phyloP scores from a whole-genome alignment of 2,888 invertebrate genomes.

The Diplolepis rosae region DNA sequence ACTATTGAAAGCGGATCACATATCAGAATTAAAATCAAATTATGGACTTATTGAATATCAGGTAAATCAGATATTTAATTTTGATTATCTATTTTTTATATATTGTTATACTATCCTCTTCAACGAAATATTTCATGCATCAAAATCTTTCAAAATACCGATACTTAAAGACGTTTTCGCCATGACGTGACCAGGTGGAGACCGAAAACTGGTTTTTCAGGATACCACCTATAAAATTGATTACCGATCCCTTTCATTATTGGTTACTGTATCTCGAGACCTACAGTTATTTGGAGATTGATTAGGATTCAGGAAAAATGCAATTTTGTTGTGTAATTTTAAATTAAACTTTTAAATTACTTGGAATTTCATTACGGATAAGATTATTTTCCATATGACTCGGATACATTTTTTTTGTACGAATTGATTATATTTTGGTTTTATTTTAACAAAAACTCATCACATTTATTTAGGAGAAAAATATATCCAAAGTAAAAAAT shows the following conservation, averaged over 20 bases:
- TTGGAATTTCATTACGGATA: not conserved
- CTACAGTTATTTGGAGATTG: slow-evolving; percentile 2
- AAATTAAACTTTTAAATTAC: slow-evolving; percentile 7
- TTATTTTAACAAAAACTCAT: too few species aligned
- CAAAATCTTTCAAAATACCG: not conserved
- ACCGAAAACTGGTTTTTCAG: slow-evolving; percentile 26
- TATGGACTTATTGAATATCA: too few species aligned
- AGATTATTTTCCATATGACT: not conserved
- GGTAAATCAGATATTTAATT: too few species aligned
- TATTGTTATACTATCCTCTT: too few species aligned
- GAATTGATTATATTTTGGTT: too few species aligned
- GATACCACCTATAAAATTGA: slow-evolving; percentile 17
- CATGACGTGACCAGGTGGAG: slow-evolving; percentile 23
- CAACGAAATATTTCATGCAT: not conserved
- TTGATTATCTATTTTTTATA: too few species aligned
- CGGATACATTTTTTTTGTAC: not conserved
- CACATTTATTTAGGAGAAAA: too few species aligned
- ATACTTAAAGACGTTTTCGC: slow-evolving; percentile 21
- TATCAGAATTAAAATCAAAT: not conserved
- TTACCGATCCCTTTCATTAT: not conserved
- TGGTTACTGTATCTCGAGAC: not conserved
- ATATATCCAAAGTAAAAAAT: too few species aligned
- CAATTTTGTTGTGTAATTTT: not conserved
- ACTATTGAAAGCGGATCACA: not conserved
- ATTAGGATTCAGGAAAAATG: not conserved